Evolutionary conservation across 2,113 vertebrate genomes (phyloP), one percentile per base, ranked within the genome.

Genomic region (Willisornis vidua): DNA sequence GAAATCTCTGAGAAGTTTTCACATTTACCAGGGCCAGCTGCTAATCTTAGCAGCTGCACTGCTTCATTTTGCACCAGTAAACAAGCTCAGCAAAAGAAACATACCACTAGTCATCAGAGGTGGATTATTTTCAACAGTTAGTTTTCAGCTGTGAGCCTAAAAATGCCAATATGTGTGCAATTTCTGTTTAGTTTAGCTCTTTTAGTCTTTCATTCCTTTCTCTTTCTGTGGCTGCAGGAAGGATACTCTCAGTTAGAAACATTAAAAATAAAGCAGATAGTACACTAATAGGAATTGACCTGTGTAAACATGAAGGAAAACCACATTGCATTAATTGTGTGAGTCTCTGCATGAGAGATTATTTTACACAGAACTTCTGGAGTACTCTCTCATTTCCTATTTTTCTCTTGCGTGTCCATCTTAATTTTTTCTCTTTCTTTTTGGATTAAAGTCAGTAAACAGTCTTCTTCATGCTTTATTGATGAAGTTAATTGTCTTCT

Each of bases 351-450:
- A 59, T 59, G 25, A 19, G 19, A 74, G 20, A 10, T 46, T 78
- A 48, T 81, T 89, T 75, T 66, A 58, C 52, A 37, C 16, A 70
- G 23, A 74, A 48, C 13, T n/a, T 75, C 25, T 43, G 31, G 20
- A 82, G 77, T 31, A n/a, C 6, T 55, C 16, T 63, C 7, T n/a
- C 13, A 26, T 18, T 4, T 54, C 1, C 1, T 57, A 20, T 63
- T 90, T 58, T 74, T 11, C 2, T 85, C 78, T 55, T 46, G 2
- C 1, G 0, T 25, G 18, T 35, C 7, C 31, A 24, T 41, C 3
- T 71, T 33, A 10, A 29, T 35, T 58, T 37, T 58, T 61, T 49
- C 19, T 12, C 19, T 35, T 3, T n/a, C 10, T 7, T 59, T 94
- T 48, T 59, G 57, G 25, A 37, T 28, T 19, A 11, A 87, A 70